phyloP scores from a whole-genome alignment of 2,888 invertebrate genomes.

The Vesta saturnalis region DNA sequence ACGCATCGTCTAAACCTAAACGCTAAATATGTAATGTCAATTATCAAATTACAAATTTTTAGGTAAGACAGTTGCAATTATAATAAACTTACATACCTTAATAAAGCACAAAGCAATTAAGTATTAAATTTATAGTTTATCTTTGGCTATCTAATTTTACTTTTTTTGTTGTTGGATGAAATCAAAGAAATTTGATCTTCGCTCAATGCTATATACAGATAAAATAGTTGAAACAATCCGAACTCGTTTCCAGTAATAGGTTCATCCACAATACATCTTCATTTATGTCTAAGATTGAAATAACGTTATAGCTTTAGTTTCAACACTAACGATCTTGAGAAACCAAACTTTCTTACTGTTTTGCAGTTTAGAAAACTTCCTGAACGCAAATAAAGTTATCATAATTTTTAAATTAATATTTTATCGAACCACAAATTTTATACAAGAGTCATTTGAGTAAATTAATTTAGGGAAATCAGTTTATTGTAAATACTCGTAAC shows the following conservation, averaged over 20 bases:
- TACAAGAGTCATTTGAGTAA: neutral
- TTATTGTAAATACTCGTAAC: neutral
- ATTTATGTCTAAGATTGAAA: conserved; percentile 61
- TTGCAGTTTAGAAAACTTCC: conserved; percentile 25
- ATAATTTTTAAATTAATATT: conserved; percentile 18
- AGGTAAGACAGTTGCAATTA: too few relatives aligned
- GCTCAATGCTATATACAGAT: conserved; percentile 50
- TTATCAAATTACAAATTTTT: too few relatives aligned
- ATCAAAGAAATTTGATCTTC: conserved; percentile 23
- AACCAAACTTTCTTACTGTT: conserved; percentile 41
- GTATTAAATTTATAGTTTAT: too few relatives aligned
- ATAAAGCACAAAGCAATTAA: too few relatives aligned
- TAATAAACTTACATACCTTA: too few relatives aligned
- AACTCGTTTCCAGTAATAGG: conserved; percentile 55
- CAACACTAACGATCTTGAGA: conserved; percentile 50
- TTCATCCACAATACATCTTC: conserved; percentile 58
- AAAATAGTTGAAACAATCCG: conserved; percentile 58
- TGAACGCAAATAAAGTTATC: conserved; percentile 14
- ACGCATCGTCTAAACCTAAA: too few relatives aligned
- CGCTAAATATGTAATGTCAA: too few relatives aligned
- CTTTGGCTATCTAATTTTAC: too few relatives aligned
- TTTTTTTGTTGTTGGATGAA: too few relatives aligned
- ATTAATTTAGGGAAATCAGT: neutral
- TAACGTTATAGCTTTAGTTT: conserved; percentile 60
- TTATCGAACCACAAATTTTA: neutral